Percentiles rank a stretch among this genome's conserved stretches.
Evolutionary conservation across 2,888 invertebrate species (phyloP).

Genomic region (Sipha maydis): DNA sequence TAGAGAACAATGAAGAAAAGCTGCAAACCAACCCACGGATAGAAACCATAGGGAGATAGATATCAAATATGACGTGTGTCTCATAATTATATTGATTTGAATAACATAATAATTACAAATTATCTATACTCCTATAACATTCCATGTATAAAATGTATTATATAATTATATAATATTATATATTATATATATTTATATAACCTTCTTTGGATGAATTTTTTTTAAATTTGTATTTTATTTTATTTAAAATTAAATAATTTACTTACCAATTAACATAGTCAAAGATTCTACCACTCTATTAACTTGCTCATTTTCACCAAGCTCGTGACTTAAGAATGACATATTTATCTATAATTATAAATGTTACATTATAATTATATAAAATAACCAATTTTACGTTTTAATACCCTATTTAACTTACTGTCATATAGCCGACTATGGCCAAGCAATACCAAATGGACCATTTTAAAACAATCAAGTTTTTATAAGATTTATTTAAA

Average conservation of each 20-base stretch:
- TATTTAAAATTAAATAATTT: conserved; percentile 4
- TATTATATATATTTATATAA: not conserved
- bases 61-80: no score
- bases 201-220: not conserved
- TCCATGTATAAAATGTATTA: no score
- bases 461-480: conserved; percentile 50
- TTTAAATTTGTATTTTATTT: not conserved
- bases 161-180: no score
- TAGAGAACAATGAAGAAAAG: no score
- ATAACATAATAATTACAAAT: no score
- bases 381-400: not conserved
- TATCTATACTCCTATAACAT: no score
- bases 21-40: no score
- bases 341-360: conserved; percentile 35
- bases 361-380: not conserved
- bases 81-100: no score
- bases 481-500: conserved; percentile 48
- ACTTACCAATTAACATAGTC: conserved; percentile 21
- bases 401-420: not conserved
- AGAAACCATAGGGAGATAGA: no score
- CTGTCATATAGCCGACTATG: conserved; percentile 19
- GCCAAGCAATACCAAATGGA: conserved; percentile 53
- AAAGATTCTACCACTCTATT: conserved; percentile 27
- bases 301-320: conserved; percentile 1
- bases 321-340: not conserved